Conservation (phyloP, 1,140 invertebrate genomes). For the Tetranychus cinnabarinus region DNA sequence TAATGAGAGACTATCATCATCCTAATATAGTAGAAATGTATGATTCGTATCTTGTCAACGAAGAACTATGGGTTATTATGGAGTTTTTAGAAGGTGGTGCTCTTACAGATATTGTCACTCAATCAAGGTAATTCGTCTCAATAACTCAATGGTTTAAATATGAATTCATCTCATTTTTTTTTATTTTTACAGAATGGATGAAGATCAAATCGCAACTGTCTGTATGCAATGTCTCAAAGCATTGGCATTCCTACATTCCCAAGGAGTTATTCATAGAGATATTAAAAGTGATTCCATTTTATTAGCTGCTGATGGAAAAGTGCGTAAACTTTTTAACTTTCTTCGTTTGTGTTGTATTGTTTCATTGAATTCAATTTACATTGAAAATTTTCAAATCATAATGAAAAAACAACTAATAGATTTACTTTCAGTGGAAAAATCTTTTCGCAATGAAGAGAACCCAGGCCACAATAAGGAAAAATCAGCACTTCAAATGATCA, state of each 20-base stretch:
- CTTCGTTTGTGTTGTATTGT: not conserved
- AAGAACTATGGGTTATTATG: conserved; percentile 98
- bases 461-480: no score
- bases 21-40: conserved; percentile 99
- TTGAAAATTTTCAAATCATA: no score
- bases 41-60: conserved; percentile 83
- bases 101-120: conserved; percentile 89
- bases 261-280: conserved; percentile 87
- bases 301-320: conserved; percentile 61
- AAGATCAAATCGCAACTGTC: conserved; percentile 93
- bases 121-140: conserved; percentile 18
- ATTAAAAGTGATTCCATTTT: conserved; percentile 97
- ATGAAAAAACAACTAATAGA: no score
- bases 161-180: conserved; percentile 13
- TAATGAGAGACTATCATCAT: conserved; percentile 97
- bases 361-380: no score
- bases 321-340: conserved; percentile 13
- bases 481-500: no score
- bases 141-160: not conserved
- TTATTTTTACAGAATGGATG: conserved; percentile 59
- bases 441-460: no score
- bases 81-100: conserved; percentile 95
- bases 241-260: conserved; percentile 78
- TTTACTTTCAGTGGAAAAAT: no score
- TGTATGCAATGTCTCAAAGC: conserved; percentile 85